Base-by-base conservation (phyloP, 2,113 vertebrate species). In the Takifugu bimaculatus region DNA sequence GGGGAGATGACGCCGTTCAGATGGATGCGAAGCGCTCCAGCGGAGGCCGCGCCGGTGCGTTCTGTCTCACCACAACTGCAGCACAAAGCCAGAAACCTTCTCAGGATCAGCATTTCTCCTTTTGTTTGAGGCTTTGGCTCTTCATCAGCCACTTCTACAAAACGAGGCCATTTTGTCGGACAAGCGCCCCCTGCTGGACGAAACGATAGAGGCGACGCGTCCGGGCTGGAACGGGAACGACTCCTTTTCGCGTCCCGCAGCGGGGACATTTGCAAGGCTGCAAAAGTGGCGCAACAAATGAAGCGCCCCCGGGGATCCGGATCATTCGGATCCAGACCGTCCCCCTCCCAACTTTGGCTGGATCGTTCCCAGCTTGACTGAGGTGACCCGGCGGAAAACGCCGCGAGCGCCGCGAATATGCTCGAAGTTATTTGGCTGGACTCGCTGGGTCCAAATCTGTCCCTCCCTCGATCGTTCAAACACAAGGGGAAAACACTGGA, bases 161-260 rank as follows among this genome's bases (percentile, higher is more conserved):
- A 75, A 28, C 25, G 45, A 32, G 62, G 15, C 59, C 54, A 56
- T 60, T 64, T 77, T 80, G 80, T 81, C 70, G 69, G 80, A 80
- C 55, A 87, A 78, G 71, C 62, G 87, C 88, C 89, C 83, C 83
- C 89, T 88, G 78, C 81, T 82, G 89, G 85, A 68, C 73, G 25
- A 66, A 70, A 77, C 71, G 60, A 14, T 10, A 20, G 80, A 25
- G 62, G 65, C 66, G 75, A 57, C 20, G 20, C 20, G 20, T 20
- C 20, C 88, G 85, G 88, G 71, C 72, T 76, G 85, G 82, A 85
- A 89, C 78, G 72, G 65, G 9, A 35, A 39, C 35, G 7, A 11
- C 7, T 32, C 1, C 35, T 39, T 39, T 39, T 10, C 11, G 7
- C 11, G 35, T 39, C 35, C 35, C 35, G 2, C 7, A 11, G 35